Evolutionary conservation across 1,140 invertebrate species (phyloP), one percentile per base, ranked within the genome.

Genomic region (Bombus waltoni): DNA sequence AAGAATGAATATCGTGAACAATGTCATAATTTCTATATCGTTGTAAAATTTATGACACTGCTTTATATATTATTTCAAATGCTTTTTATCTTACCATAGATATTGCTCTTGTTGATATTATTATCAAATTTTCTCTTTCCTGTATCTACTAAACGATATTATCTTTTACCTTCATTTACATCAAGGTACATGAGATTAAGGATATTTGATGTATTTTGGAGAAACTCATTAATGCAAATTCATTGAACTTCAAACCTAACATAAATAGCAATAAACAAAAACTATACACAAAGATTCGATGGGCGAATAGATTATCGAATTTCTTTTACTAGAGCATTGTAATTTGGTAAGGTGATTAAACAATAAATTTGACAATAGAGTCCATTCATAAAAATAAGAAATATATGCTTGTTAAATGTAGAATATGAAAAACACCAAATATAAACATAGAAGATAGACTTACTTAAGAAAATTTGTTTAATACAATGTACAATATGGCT

Each of bases 401-500:
- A 32, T 47, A 35, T 53, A 75, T 35, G 15, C 18, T 74, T 53
- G n/a, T 15, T 44, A 10, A 42, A 53, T 75, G 22, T 53, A 35
- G 8, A 75, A 53, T 32, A 35, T 35, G 42, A 59, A n/a, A 38
- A 59, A 68, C 57, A 32, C 4, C 2, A 65, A 70, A 71, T 72
- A 25, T 81, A 80, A 62, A 70, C 74, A 62, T 13, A 77, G 40
- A 25, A 53, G 28, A 35, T 3, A 59, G 32, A 72, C 44, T 83
- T 80, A 68, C 80, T 88, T 87, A 91, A 83, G 71, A 44, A 76
- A 82, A 72, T 65, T 70, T 44, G 70, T 89, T 88, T 85, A 85
- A 88, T 87, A 90, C 85, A 88, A 83, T 79, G 59, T 86, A 88
- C 90, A 92, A 92, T 86, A 92, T 92, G 92, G 89, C 89, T 92